phyloP scores from a whole-genome alignment of 2,797 vertebrate species.

The Squalus acanthias region DNA sequence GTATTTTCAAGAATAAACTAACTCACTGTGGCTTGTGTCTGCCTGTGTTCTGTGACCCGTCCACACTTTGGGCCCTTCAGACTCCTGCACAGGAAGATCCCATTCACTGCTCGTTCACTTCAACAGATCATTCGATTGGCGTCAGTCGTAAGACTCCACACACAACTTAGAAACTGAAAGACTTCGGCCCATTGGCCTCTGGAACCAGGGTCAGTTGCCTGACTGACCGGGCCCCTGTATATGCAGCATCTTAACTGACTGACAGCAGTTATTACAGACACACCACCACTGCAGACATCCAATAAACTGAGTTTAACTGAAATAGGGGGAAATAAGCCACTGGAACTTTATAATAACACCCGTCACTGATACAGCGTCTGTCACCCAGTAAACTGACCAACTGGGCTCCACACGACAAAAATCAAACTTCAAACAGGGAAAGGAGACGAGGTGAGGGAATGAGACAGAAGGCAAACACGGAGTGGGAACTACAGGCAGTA shows the following conservation, averaged over 20 bases:
- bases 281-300: not conserved
- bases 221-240: too few relatives aligned
- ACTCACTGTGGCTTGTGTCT: not conserved
- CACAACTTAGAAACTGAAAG: not conserved
- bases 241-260: too few relatives aligned
- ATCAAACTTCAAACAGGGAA: not conserved
- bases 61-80: not conserved
- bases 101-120: not conserved
- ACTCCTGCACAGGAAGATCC: not conserved
- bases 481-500: not conserved
- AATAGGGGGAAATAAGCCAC: not conserved
- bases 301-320: too few relatives aligned
- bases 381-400: not conserved
- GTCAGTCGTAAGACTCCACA: not conserved
- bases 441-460: not conserved
- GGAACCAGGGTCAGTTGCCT: not conserved
- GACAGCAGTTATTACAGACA: not conserved
- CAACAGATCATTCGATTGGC: too few relatives aligned
- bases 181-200: not conserved
- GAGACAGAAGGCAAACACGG: too few relatives aligned
- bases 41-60: not conserved
- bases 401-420: not conserved
- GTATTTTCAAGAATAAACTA: constrained; percentile 32
- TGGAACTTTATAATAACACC: not conserved
- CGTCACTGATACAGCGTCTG: too few relatives aligned